phyloP scores from a whole-genome alignment of 2,888 invertebrate species.

The Trimorus sp. region DNA sequence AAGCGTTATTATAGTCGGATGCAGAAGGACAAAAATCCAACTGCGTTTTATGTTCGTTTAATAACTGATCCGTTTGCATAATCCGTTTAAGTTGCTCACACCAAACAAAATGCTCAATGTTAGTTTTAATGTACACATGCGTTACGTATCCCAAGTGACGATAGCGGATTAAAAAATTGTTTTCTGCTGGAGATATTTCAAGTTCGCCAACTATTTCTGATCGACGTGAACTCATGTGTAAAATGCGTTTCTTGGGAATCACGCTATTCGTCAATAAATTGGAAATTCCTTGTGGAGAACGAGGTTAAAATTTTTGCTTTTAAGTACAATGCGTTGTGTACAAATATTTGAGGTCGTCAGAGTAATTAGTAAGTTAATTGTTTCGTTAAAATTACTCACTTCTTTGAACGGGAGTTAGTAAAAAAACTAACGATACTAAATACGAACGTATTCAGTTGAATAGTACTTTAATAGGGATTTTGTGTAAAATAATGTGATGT shows the following conservation, averaged over 20 bases:
- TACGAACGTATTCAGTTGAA: no score
- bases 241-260: neutral
- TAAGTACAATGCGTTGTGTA: no score
- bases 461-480: no score
- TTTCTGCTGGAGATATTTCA: slow-evolving; percentile 7
- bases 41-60: slow-evolving; percentile 8
- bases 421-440: no score
- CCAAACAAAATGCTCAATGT: slow-evolving; percentile 16
- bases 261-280: neutral
- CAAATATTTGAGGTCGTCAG: no score
- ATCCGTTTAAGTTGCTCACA: slow-evolving; percentile 1
- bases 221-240: neutral
- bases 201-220: neutral
- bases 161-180: slow-evolving; percentile 9
- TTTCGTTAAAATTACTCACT: no score
- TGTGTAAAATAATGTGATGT: no score
- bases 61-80: slow-evolving; percentile 30
- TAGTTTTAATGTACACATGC: slow-evolving; percentile 20
- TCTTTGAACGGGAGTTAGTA: no score
- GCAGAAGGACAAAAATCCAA: slow-evolving; percentile 15
- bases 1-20: slow-evolving; percentile 8
- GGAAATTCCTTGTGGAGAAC: no score
- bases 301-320: no score
- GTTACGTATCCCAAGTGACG: neutral
- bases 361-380: no score